Conservation (phyloP, 2,113 vertebrate species). For the Platichthys flesus region DNA sequence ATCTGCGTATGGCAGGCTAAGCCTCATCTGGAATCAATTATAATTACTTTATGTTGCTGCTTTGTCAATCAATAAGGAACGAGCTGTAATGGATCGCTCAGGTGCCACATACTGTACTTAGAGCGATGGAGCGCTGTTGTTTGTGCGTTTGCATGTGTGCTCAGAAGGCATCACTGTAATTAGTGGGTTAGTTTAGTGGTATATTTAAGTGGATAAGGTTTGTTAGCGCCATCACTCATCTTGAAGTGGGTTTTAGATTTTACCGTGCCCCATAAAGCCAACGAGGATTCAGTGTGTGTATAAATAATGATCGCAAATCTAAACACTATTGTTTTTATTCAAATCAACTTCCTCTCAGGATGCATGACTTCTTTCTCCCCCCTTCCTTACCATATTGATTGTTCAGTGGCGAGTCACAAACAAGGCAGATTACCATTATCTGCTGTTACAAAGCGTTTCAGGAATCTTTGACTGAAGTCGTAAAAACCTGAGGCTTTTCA, state of each 20-base stretch:
- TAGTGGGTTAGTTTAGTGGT: conserved; percentile 48
- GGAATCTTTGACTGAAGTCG: conserved; percentile 82
- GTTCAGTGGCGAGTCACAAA: conserved; percentile 74
- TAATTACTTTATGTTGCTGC: conserved; percentile 83
- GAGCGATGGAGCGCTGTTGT: conserved; percentile 63
- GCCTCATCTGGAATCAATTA: conserved; percentile 84
- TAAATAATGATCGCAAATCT: conserved; percentile 38
- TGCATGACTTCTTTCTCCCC: conserved; percentile 27
- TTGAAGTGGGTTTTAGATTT: conserved; percentile 52
- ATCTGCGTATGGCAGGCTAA: conserved; percentile 70
- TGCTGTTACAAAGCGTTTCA: conserved; percentile 82
- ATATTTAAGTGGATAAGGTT: conserved; percentile 59
- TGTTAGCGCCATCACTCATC: conserved; percentile 49
- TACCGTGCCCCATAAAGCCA: conserved; percentile 21
- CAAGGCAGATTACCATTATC: conserved; percentile 83
- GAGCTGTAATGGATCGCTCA: conserved; percentile 75
- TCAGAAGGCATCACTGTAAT: conserved; percentile 42
- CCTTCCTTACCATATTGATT: conserved; percentile 75
- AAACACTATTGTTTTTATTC: conserved; percentile 76
- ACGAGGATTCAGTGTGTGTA: background rate
- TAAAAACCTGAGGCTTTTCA: conserved; percentile 82
- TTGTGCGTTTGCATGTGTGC: conserved; percentile 63
- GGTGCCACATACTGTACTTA: conserved; percentile 70
- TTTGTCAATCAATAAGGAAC: conserved; percentile 82
- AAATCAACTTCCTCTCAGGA: conserved; percentile 79